Evolutionary conservation across 2,888 invertebrate genomes (phyloP).

Genomic region (Acanthosoma haemorrhoidale): DNA sequence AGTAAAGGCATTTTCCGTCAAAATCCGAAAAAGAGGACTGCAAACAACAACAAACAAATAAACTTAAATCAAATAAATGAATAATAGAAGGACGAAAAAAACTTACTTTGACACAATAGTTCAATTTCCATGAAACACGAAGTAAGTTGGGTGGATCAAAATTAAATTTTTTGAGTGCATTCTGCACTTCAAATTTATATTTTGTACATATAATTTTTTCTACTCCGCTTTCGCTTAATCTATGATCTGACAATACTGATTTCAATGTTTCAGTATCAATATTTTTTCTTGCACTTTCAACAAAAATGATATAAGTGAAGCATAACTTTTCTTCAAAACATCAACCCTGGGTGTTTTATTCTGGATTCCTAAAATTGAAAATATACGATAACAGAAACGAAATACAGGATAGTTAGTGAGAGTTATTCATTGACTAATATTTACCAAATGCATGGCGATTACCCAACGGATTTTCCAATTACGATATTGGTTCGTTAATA

Average conservation of each 20-base stretch:
- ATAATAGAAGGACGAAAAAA: not conserved
- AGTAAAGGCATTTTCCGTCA: constrained; percentile 34
- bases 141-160: constrained; percentile 30
- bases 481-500: constrained; percentile 6
- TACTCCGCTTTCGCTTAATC: constrained; percentile 18
- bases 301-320: constrained; percentile 28
- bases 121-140: constrained; percentile 36
- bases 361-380: constrained; percentile 20
- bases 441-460: constrained; percentile 23
- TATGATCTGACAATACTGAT: constrained; percentile 15
- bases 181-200: constrained; percentile 27
- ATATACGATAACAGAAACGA: too few relatives aligned
- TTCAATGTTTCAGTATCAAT: constrained; percentile 20
- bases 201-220: constrained; percentile 23
- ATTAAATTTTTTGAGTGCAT: constrained; percentile 23
- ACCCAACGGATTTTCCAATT: constrained; percentile 24
- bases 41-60: constrained; percentile 26
- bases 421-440: not conserved
- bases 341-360: constrained; percentile 22
- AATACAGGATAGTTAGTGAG: not conserved
- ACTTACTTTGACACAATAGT: constrained; percentile 34
- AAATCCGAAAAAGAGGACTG: constrained; percentile 37
- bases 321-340: constrained; percentile 33
- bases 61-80: not conserved
- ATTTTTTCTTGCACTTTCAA: constrained; percentile 33